Conservation (phyloP, 2,797 vertebrate species). For the Sebastes goodei region DNA sequence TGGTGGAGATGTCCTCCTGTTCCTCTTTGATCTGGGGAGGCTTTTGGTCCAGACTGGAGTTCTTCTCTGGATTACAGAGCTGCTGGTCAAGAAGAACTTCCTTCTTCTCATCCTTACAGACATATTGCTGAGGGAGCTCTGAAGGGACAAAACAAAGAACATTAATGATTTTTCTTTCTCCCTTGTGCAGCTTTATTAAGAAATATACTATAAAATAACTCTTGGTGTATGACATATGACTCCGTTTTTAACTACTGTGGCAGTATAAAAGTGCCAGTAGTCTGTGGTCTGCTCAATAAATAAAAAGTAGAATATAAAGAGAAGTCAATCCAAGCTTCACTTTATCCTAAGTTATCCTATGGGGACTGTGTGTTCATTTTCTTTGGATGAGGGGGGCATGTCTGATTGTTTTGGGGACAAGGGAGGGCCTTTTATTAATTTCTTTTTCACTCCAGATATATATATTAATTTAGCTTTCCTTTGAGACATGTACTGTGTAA, state of each 20-base stretch:
- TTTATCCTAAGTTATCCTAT: background rate
- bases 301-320: background rate
- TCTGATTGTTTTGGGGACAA: background rate
- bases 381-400: background rate
- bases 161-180: background rate
- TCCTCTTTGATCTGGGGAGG: constrained; percentile 21
- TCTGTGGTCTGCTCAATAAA: background rate
- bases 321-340: background rate
- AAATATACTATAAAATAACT: background rate
- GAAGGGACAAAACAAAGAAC: background rate
- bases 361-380: background rate
- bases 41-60: background rate
- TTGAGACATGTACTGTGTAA: too few species aligned
- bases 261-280: background rate
- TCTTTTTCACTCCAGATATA: background rate
- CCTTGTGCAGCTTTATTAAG: background rate
- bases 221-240: background rate
- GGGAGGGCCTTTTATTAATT: background rate
- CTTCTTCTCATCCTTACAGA: background rate
- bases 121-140: constrained; percentile 6
- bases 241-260: background rate
- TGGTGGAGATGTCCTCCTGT: background rate
- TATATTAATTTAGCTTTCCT: too few species aligned
- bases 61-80: background rate
- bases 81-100: background rate